A percentile compares a stretch with the other conserved stretches of the same genome.
These are phyloP conservation scores for Akabosia matsudoensis DNA, from an alignment of 1,140 invertebrate species.

Conservation along the genomic window DNA sequence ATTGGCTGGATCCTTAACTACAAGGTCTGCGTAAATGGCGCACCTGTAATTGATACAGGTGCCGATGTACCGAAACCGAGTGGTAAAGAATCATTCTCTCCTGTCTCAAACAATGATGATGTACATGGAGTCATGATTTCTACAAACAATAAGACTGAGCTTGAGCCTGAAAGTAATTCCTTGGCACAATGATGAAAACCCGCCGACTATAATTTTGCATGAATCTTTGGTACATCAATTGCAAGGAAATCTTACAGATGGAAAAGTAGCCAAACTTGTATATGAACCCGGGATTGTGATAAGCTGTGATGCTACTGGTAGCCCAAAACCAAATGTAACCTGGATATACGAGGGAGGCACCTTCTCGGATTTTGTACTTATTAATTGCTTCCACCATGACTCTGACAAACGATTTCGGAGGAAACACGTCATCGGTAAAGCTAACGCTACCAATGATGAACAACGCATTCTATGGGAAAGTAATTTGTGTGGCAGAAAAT, in stretches of 20 bases:
- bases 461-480: not conserved
- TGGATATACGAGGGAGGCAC: not conserved
- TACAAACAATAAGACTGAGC: not conserved
- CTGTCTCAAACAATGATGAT: not conserved
- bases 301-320: not conserved
- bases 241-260: too few relatives aligned
- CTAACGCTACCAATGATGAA: not conserved
- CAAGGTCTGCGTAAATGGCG: not conserved
- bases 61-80: too few relatives aligned
- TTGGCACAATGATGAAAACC: too few relatives aligned
- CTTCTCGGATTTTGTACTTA: not conserved
- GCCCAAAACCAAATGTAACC: not conserved
- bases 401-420: not conserved
- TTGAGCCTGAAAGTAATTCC: not conserved
- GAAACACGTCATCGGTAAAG: not conserved
- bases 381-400: not conserved
- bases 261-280: not conserved
- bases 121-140: not conserved
- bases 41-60: not conserved
- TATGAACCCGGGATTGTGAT: slow-evolving; percentile 1
- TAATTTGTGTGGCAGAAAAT: not conserved
- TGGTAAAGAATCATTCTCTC: too few relatives aligned
- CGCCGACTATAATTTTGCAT: too few relatives aligned
- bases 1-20: slow-evolving; percentile 18
- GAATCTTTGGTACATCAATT: too few relatives aligned